phyloP scores from a whole-genome alignment of 30 jellyfish, hydroid and myxozoan species.

The Phacellophora camtschatica region DNA sequence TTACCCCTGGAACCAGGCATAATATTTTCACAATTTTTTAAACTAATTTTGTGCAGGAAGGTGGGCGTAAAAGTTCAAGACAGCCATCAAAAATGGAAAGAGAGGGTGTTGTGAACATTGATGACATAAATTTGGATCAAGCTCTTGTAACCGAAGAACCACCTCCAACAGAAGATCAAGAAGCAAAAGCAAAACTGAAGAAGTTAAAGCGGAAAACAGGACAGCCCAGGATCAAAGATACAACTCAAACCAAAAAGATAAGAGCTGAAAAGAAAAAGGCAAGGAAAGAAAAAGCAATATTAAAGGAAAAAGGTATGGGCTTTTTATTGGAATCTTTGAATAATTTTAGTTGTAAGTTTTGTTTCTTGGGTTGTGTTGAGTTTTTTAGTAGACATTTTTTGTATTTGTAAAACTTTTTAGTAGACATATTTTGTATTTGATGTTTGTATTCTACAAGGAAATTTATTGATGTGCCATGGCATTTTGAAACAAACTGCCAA shows the following conservation, averaged over 20 bases:
- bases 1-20: too few relatives aligned
- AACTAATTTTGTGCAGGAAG: too few relatives aligned
- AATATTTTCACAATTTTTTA: too few relatives aligned
- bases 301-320: conserved; percentile 34
- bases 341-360: background rate
- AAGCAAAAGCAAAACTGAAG: conserved; percentile 27
- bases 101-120: conserved; percentile 84
- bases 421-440: too few relatives aligned
- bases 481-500: too few relatives aligned
- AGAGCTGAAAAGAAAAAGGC: conserved; percentile 69
- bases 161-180: conserved; percentile 21
- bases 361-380: too few relatives aligned
- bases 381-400: too few relatives aligned
- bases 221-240: conserved; percentile 80
- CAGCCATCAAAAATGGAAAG: conserved; percentile 75
- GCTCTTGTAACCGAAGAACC: conserved; percentile 62
- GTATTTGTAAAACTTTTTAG: too few relatives aligned
- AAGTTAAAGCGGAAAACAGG: conserved; percentile 64
- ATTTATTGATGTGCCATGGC: too few relatives aligned
- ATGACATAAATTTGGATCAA: conserved; percentile 83
- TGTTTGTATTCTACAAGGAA: too few relatives aligned
- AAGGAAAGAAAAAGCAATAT: conserved; percentile 12
- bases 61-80: conserved; percentile 92
- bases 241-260: conserved; percentile 74
- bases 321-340: background rate